Evolutionary conservation across 2,113 vertebrate species (phyloP).

Genomic region (Podocnemis expansa): DNA sequence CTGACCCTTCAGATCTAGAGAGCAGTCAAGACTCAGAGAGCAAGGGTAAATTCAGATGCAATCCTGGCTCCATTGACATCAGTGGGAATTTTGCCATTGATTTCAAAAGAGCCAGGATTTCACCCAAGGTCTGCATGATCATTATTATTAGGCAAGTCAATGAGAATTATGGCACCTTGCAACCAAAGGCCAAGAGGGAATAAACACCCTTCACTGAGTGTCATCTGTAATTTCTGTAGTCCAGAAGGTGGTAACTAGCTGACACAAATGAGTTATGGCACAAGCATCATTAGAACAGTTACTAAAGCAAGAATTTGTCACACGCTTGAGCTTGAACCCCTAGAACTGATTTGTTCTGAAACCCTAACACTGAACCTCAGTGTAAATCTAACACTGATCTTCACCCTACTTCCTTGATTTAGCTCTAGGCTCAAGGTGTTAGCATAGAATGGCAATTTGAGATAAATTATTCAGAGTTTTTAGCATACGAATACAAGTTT

Average conservation of each 20-base stretch:
- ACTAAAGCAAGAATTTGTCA: background rate
- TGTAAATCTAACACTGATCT: rapidly evolving
- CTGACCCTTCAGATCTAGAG: background rate
- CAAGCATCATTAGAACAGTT: background rate
- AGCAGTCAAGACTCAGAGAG: background rate
- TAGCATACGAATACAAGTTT: background rate
- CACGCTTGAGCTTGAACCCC: background rate
- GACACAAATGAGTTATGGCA: slow-evolving; percentile 14
- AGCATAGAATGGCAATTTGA: background rate
- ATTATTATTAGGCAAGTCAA: background rate
- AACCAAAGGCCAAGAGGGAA: background rate
- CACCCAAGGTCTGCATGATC: background rate
- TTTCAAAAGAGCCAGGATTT: background rate
- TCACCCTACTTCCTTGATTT: background rate
- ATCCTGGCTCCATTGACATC: background rate
- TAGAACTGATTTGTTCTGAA: background rate
- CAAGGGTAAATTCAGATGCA: background rate
- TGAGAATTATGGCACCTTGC: background rate
- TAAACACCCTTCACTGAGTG: background rate
- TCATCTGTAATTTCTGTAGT: background rate
- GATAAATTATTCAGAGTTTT: background rate
- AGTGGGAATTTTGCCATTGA: background rate
- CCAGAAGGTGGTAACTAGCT: background rate
- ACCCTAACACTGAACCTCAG: background rate
- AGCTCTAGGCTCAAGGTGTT: background rate